Conservation (phyloP, 2,113 vertebrate genomes). For the Tyrannus savana region DNA sequence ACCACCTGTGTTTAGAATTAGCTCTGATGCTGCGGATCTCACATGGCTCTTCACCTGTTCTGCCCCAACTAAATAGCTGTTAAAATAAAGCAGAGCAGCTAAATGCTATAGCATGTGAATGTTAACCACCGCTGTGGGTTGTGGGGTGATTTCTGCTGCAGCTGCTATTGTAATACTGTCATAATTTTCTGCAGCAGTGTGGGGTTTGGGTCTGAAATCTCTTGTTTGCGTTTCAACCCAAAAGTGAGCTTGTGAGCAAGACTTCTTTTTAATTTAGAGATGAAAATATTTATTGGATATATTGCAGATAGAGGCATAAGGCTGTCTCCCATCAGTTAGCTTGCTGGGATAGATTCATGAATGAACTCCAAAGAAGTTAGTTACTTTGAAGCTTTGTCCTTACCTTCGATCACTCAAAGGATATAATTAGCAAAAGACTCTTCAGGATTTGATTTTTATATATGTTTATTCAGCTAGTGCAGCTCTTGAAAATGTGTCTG, state of each 20-base stretch:
- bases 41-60: conserved; percentile 74
- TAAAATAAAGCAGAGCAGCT: neutral
- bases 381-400: neutral
- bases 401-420: neutral
- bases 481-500: neutral
- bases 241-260: neutral
- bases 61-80: neutral
- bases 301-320: neutral
- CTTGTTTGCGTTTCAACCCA: neutral
- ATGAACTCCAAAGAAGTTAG: neutral
- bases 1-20: conserved; percentile 82
- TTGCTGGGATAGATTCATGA: neutral
- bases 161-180: neutral
- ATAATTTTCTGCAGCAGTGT: neutral
- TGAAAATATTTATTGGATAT: neutral
- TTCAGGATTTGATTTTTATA: neutral
- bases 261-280: neutral
- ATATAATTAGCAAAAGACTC: neutral
- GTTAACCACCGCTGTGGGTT: neutral
- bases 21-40: conserved; percentile 58
- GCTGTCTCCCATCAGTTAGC: neutral
- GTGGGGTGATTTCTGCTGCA: neutral
- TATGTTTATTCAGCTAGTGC: neutral
- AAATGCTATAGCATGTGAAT: conserved; percentile 7
- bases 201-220: neutral